Conservation (phyloP, 2,113 vertebrate genomes). For the Clinocottus analis region DNA sequence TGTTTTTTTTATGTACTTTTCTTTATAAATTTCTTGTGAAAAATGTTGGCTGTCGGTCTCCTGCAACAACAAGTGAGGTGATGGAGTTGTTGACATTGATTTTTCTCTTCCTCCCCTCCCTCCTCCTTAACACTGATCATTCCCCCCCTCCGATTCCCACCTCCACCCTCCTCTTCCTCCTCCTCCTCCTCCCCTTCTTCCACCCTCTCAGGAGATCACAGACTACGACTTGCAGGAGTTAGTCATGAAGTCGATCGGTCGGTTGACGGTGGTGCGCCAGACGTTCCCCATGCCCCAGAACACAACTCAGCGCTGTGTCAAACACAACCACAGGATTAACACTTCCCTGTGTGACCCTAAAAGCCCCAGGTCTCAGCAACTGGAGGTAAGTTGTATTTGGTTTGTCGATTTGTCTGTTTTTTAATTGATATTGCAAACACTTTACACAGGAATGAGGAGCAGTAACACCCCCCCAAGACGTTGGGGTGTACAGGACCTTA, state of each 20-base stretch:
- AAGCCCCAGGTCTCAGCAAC: slow-evolving; percentile 92
- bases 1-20: too few species aligned
- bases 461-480: too few species aligned
- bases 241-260: slow-evolving; percentile 96
- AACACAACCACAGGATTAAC: slow-evolving; percentile 97
- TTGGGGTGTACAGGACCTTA: too few species aligned
- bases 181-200: slow-evolving; percentile 1
- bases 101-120: slow-evolving; percentile 6
- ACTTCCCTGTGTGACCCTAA: slow-evolving; percentile 96
- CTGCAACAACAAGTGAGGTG: background rate
- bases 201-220: slow-evolving; percentile 89
- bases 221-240: slow-evolving; percentile 95
- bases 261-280: slow-evolving; percentile 95
- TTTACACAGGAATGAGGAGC: too few species aligned
- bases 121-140: background rate
- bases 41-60: background rate
- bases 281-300: slow-evolving; percentile 96
- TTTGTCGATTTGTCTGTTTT: background rate
- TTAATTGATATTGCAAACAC: too few species aligned
- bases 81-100: slow-evolving; percentile 9
- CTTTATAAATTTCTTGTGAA: too few species aligned
- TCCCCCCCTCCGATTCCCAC: background rate
- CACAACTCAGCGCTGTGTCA: slow-evolving; percentile 93
- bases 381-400: slow-evolving; percentile 87
- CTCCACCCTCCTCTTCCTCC: background rate